Conservation (phyloP, 2,113 vertebrate species). For the Oxyura jamaicensis region DNA sequence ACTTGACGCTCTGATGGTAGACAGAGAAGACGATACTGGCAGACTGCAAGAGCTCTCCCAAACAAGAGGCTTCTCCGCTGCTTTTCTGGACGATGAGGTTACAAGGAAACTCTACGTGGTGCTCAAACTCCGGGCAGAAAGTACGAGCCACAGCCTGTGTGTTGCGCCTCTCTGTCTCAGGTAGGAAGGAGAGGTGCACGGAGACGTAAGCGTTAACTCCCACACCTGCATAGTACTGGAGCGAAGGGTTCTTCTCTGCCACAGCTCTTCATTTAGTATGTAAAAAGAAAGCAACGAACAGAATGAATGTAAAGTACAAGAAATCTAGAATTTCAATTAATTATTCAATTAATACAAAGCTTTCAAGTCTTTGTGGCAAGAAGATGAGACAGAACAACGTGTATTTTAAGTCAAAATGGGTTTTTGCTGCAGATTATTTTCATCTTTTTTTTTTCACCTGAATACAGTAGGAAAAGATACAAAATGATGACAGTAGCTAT, state of each 20-base stretch:
- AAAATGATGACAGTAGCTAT: background rate
- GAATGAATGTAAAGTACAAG: rapidly evolving
- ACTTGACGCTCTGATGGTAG: constrained; percentile 82
- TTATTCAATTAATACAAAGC: background rate
- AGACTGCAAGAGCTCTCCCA: constrained; percentile 88
- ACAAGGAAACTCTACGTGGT: constrained; percentile 83
- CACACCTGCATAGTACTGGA: constrained; percentile 78
- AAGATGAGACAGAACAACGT: background rate
- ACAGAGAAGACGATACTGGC: constrained; percentile 83
- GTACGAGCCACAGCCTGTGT: constrained; percentile 80
- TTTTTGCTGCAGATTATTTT: background rate
- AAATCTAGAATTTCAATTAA: background rate
- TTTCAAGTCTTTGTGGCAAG: background rate
- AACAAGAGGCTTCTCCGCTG: constrained; percentile 83
- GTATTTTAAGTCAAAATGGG: background rate
- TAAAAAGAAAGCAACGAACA: background rate
- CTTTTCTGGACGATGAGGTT: constrained; percentile 79
- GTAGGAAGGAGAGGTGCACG: constrained; percentile 84
- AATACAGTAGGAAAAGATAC: background rate
- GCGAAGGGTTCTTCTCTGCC: constrained; percentile 77
- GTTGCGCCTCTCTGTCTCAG: constrained; percentile 72
- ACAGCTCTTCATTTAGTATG: constrained; percentile 70
- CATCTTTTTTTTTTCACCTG: background rate
- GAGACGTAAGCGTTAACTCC: constrained; percentile 88
- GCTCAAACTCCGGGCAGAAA: constrained; percentile 91